Evolutionary conservation across 2,113 vertebrate species (phyloP).

Genomic region (Gnathonemus longibarbis): DNA sequence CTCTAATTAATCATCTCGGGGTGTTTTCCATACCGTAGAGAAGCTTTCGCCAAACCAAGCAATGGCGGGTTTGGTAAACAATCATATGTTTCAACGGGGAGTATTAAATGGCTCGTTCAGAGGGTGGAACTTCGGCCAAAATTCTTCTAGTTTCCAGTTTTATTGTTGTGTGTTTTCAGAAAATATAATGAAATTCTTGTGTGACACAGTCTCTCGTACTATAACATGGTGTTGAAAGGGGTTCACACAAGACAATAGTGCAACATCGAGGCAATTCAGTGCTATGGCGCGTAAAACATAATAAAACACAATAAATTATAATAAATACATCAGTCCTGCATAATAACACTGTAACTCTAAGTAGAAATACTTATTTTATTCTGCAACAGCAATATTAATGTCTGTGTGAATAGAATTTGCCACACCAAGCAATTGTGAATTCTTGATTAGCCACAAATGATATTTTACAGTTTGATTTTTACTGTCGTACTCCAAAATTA

Average conservation of each 20-base stretch:
- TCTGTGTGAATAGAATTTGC: background rate
- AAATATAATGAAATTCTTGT: background rate
- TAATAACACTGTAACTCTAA: background rate
- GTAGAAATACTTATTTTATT: background rate
- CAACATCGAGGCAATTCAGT: background rate
- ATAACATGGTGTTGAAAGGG: background rate
- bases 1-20: background rate
- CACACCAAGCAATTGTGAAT: background rate
- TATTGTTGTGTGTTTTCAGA: background rate
- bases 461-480: conserved; percentile 7
- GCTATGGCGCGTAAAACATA: background rate
- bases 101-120: background rate
- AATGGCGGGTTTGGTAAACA: background rate
- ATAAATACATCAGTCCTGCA: background rate
- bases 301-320: background rate
- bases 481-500: background rate
- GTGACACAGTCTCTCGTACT: background rate
- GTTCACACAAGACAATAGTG: background rate
- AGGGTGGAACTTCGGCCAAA: background rate
- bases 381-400: background rate
- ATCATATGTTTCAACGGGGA: background rate
- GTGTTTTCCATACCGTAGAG: background rate
- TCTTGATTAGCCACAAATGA: background rate
- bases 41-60: background rate
- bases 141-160: background rate